Conservation (phyloP, 2,888 invertebrate genomes). For the Latheticus oryzae region DNA sequence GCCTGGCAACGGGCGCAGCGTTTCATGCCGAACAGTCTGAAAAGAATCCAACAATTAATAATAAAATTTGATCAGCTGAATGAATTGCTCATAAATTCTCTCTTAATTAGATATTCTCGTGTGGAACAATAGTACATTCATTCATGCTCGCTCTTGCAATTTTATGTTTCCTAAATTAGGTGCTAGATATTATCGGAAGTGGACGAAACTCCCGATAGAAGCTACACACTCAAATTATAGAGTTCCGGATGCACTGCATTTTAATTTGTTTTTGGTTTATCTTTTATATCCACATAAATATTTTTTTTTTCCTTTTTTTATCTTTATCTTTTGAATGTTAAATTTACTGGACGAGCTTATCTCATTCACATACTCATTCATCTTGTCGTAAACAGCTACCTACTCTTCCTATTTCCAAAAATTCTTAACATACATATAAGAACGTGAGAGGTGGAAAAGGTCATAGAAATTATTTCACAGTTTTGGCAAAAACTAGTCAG, state of each 20-base stretch:
- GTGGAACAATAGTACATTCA: constrained; percentile 35
- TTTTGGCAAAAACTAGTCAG: too few relatives aligned
- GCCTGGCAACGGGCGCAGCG: constrained; percentile 91
- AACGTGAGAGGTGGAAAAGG: too few relatives aligned
- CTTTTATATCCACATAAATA: too few relatives aligned
- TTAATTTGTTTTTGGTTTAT: constrained; percentile 26
- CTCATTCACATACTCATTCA: constrained; percentile 29
- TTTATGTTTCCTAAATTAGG: constrained; percentile 42
- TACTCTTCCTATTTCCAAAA: too few relatives aligned
- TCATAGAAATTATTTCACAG: too few relatives aligned
- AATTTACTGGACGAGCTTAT: constrained; percentile 16
- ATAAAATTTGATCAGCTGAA: too few relatives aligned
- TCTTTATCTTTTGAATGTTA: constrained; percentile 36
- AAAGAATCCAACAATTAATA: too few relatives aligned
- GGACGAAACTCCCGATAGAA: constrained; percentile 36
- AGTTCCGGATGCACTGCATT: constrained; percentile 23
- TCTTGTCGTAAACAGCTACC: constrained; percentile 35
- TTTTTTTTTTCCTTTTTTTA: constrained; percentile 21
- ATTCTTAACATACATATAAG: too few relatives aligned
- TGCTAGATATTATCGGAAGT: constrained; percentile 37
- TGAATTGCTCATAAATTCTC: constrained; percentile 35
- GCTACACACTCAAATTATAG: constrained; percentile 38
- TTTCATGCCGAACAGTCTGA: constrained; percentile 90
- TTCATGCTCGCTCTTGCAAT: constrained; percentile 34
- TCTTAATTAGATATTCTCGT: constrained; percentile 41